Conservation (phyloP, 2,888 invertebrate species). For the Cataglyphis livida region DNA sequence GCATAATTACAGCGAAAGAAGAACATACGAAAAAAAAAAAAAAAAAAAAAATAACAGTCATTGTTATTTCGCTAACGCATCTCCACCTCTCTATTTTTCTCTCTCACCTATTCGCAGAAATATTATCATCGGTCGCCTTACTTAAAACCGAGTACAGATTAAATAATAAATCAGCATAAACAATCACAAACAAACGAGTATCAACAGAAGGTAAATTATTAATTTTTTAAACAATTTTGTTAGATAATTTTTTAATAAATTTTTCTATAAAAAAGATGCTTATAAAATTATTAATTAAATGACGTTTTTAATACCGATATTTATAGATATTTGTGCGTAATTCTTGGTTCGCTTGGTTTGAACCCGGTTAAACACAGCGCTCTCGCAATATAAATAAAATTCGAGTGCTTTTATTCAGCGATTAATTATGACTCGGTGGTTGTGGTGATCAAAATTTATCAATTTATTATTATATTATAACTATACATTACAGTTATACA, state of each 20-base stretch:
- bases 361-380: not conserved
- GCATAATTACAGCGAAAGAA: constrained; percentile 61
- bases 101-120: constrained; percentile 8
- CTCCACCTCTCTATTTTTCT: not conserved
- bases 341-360: not conserved
- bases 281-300: not conserved
- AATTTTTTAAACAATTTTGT: not conserved
- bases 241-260: too few relatives aligned
- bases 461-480: not conserved
- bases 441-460: not conserved
- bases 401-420: not conserved
- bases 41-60: constrained; percentile 48
- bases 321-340: not conserved
- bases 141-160: not conserved
- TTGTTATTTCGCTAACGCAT: constrained; percentile 9
- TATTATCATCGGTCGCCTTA: constrained; percentile 9
- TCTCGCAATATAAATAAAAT: not conserved
- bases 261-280: not conserved
- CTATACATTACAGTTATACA: not conserved
- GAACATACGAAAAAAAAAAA: constrained; percentile 57
- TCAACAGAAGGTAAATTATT: not conserved
- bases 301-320: not conserved
- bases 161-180: not conserved
- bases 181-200: not conserved
- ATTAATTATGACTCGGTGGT: not conserved